Conservation (phyloP, 35 echinoderm and acorn worm species). For the Amphiura filiformis region DNA sequence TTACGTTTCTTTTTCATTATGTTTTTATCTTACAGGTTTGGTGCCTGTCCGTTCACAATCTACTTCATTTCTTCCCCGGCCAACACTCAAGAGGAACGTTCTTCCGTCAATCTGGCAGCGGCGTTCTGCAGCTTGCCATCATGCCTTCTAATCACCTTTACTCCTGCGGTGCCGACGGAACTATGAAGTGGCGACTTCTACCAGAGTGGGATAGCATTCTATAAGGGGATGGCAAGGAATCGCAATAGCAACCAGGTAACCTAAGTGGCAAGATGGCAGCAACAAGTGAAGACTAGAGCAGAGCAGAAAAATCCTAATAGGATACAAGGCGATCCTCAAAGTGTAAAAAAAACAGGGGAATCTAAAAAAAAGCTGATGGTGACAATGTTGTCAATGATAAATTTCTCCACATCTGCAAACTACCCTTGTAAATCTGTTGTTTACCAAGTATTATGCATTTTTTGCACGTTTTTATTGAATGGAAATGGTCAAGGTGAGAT, state of each 20-base stretch:
- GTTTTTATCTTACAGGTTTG: slow-evolving; percentile 72
- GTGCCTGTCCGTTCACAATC: slow-evolving; percentile 82
- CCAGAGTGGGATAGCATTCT: slow-evolving; percentile 42
- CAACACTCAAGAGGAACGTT: slow-evolving; percentile 85
- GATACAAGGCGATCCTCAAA: too few species aligned
- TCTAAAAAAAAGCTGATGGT: too few species aligned
- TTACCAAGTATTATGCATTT: too few species aligned
- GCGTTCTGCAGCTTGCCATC: slow-evolving; percentile 83
- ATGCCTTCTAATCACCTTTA: slow-evolving; percentile 81
- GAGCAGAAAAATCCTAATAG: too few species aligned
- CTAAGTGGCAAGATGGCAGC: too few species aligned
- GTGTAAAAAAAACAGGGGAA: too few species aligned
- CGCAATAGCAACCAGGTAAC: neutral
- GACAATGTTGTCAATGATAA: too few species aligned
- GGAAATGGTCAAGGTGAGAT: too few species aligned
- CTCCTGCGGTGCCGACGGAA: slow-evolving; percentile 96
- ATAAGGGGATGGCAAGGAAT: neutral
- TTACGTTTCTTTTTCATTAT: slow-evolving; percentile 1
- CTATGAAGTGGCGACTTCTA: slow-evolving; percentile 87
- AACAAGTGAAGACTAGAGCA: too few species aligned
- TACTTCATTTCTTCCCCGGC: slow-evolving; percentile 87
- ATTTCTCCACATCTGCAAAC: too few species aligned
- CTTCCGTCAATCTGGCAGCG: slow-evolving; percentile 83
- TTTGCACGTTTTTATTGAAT: too few species aligned
- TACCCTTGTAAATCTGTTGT: too few species aligned